Evolutionary conservation across 2,888 invertebrate genomes (phyloP).

Genomic region (Apamea anceps): DNA sequence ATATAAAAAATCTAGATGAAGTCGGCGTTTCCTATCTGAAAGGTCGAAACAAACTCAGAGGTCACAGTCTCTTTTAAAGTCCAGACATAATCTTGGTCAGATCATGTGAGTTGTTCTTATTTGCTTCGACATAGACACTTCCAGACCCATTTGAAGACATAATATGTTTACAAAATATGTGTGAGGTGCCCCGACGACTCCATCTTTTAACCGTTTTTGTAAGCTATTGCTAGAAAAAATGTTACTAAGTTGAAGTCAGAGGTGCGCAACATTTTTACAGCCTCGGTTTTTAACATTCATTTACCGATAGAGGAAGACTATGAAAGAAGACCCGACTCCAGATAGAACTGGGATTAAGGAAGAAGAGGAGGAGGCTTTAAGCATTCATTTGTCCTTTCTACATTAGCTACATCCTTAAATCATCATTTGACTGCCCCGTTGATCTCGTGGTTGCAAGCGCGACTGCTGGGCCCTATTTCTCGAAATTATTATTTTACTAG

Average conservation of each 20-base stretch:
- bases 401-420: too few relatives aligned
- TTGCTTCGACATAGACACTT: not conserved
- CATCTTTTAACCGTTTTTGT: conserved; percentile 58
- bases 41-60: not conserved
- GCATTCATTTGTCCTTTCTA: too few relatives aligned
- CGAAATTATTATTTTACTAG: too few relatives aligned
- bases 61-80: not conserved
- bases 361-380: too few relatives aligned
- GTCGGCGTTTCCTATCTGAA: not conserved
- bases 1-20: not conserved
- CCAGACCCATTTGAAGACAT: conserved; percentile 11
- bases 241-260: conserved; percentile 59
- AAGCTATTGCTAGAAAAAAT: conserved; percentile 48
- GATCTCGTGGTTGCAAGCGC: too few relatives aligned
- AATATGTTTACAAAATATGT: conserved; percentile 45
- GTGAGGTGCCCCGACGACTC: conserved; percentile 24
- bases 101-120: not conserved
- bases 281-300: too few relatives aligned
- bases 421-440: too few relatives aligned
- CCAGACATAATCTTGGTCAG: not conserved
- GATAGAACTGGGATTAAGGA: too few relatives aligned
- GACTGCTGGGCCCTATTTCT: too few relatives aligned
- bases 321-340: too few relatives aligned
- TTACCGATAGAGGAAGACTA: too few relatives aligned
- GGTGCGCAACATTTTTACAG: conserved; percentile 66